Conservation (phyloP, 2,888 invertebrate genomes). For the Tipula vernalis region DNA sequence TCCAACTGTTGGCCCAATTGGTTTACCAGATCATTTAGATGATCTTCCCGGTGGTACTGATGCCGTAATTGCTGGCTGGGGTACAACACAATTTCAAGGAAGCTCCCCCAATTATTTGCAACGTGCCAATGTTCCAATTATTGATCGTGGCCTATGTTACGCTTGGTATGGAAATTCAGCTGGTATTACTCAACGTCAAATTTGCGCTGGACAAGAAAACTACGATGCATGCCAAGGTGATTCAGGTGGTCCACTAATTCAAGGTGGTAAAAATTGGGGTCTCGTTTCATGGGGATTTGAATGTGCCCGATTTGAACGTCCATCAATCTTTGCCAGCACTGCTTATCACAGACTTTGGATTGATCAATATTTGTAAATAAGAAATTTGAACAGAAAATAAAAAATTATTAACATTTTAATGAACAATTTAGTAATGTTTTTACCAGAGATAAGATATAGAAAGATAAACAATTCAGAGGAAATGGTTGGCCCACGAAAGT, state of each 20-base stretch:
- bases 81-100: neutral
- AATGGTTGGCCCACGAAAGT: too few species aligned
- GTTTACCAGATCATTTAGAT: neutral
- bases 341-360: neutral
- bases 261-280: neutral
- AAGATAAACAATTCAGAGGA: too few species aligned
- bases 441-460: too few species aligned
- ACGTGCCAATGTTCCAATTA: slow-evolving; percentile 7
- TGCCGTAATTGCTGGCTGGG: neutral
- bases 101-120: neutral
- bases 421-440: too few species aligned
- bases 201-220: neutral
- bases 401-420: neutral
- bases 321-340: neutral
- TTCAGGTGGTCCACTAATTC: neutral
- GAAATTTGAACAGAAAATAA: neutral
- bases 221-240: slow-evolving; percentile 5
- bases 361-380: neutral
- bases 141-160: neutral
- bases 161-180: neutral
- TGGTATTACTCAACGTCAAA: neutral
- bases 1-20: neutral
- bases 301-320: neutral
- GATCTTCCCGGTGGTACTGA: neutral
- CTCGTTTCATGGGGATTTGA: neutral